A percentile compares a stretch with the other conserved stretches of the same genome.
Evolutionary conservation across 2,888 invertebrate species (phyloP).

Genomic region (Calliopum simillimum): DNA sequence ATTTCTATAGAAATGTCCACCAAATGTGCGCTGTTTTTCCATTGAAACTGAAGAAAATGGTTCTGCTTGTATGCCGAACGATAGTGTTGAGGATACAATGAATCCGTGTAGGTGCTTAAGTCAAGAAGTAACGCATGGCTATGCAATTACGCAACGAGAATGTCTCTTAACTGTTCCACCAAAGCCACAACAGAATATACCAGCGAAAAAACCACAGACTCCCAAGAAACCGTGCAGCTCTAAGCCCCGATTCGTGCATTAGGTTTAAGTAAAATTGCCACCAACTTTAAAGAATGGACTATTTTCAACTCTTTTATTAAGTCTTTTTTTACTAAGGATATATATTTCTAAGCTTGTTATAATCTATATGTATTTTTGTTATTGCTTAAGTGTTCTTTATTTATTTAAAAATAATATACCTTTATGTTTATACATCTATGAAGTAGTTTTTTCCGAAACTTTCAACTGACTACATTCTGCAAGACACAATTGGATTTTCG

Average conservation of each 20-base stretch:
- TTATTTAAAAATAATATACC: no score
- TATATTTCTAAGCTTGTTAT: no score
- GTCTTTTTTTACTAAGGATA: no score
- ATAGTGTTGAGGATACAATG: neutral
- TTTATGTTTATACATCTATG: no score
- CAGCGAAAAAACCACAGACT: neutral
- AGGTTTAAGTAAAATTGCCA: constrained; percentile 28
- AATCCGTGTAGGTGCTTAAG: constrained; percentile 35
- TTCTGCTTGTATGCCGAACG: constrained; percentile 30
- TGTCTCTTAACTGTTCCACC: no score
- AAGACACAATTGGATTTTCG: no score
- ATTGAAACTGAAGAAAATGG: constrained; percentile 53
- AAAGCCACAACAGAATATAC: neutral
- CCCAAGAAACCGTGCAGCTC: neutral
- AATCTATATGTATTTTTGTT: no score
- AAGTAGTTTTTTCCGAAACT: no score
- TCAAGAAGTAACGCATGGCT: neutral
- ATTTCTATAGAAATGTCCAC: constrained; percentile 52
- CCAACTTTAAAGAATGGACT: neutral
- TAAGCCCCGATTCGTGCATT: constrained; percentile 22
- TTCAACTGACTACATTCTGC: no score
- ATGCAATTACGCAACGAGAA: no score
- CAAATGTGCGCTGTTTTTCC: constrained; percentile 54
- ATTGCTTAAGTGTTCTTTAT: no score
- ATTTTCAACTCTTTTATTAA: no score